Conservation (phyloP, 2,113 vertebrate species). For the Callionymus lyra region DNA sequence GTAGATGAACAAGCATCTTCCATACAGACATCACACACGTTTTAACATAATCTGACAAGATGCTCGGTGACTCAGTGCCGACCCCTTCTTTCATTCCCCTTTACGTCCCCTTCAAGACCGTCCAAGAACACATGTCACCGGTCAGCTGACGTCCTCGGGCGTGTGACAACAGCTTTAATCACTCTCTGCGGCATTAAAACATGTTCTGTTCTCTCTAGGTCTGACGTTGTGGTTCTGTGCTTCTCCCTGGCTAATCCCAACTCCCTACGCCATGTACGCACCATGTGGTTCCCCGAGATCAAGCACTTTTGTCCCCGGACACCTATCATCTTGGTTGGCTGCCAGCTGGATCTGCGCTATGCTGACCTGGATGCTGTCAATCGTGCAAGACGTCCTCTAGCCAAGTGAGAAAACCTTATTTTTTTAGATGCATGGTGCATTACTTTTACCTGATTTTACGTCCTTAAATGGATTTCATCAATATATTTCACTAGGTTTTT, state of each 20-base stretch:
- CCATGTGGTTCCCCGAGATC: conserved; percentile 88
- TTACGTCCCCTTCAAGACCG: conserved; percentile 7
- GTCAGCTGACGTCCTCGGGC: neutral
- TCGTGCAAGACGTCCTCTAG: conserved; percentile 78
- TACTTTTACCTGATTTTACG: no score
- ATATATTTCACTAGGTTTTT: no score
- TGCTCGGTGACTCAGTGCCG: conserved; percentile 18
- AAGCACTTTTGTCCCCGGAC: conserved; percentile 90
- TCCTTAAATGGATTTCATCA: no score
- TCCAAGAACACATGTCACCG: conserved; percentile 9
- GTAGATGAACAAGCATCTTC: conserved; percentile 15
- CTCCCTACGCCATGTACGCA: conserved; percentile 81
- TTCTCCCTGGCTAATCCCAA: conserved; percentile 87
- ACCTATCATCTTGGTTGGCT: conserved; percentile 84
- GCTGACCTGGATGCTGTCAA: conserved; percentile 88
- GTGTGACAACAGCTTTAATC: neutral
- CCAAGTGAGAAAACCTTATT: conserved; percentile 73
- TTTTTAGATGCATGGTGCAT: no score
- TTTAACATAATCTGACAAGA: conserved; percentile 31
- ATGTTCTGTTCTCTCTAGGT: conserved; percentile 48
- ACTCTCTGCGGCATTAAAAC: neutral
- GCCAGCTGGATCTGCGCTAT: conserved; percentile 89
- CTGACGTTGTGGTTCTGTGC: conserved; percentile 82
- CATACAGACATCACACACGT: conserved; percentile 10
- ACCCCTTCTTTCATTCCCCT: conserved; percentile 2